Percentiles rank a stretch among this genome's conserved stretches.
Evolutionary conservation across 2,888 invertebrate genomes (phyloP).

Genomic region (Oscheius sp.): DNA sequence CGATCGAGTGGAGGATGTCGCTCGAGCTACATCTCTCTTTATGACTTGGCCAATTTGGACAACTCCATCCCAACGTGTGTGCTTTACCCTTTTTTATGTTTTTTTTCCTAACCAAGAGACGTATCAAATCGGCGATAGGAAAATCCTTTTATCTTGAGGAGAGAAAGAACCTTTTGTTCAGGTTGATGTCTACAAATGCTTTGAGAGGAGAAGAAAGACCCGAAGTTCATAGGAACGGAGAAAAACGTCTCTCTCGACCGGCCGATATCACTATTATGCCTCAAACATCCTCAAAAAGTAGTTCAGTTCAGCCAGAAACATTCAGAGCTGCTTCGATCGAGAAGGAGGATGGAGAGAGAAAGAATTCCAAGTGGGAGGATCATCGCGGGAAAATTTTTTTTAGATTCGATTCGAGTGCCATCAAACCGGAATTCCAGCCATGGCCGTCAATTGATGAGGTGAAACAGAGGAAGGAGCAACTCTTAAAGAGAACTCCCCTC

Average conservation of each 20-base stretch:
- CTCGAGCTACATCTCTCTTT: slow-evolving; percentile 25
- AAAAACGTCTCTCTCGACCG: not conserved
- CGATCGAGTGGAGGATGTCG: slow-evolving; percentile 6
- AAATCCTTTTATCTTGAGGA: not conserved
- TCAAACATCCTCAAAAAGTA: not conserved
- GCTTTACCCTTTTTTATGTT: slow-evolving; percentile 9
- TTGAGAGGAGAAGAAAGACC: slow-evolving; percentile 16
- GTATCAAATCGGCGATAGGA: not conserved
- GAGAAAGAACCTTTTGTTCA: not conserved
- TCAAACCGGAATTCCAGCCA: slow-evolving; percentile 62
- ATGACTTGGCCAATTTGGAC: slow-evolving; percentile 28
- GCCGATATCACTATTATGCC: too few relatives aligned
- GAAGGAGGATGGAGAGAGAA: slow-evolving; percentile 6
- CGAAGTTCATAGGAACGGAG: slow-evolving; percentile 17
- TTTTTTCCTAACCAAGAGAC: slow-evolving; percentile 4
- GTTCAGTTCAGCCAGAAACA: not conserved
- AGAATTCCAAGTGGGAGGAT: not conserved
- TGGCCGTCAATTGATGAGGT: slow-evolving; percentile 69
- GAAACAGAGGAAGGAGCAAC: slow-evolving; percentile 40
- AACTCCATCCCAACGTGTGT: slow-evolving; percentile 31
- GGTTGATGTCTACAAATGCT: slow-evolving; percentile 29
- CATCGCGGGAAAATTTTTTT: not conserved
- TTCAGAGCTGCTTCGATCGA: not conserved
- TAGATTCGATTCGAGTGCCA: slow-evolving; percentile 26
- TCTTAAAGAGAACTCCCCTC: slow-evolving; percentile 31